A percentile compares a stretch with the other conserved stretches of the same genome.
phyloP scores from a whole-genome alignment of 2,113 vertebrate species.

The Sturnus vulgaris region DNA sequence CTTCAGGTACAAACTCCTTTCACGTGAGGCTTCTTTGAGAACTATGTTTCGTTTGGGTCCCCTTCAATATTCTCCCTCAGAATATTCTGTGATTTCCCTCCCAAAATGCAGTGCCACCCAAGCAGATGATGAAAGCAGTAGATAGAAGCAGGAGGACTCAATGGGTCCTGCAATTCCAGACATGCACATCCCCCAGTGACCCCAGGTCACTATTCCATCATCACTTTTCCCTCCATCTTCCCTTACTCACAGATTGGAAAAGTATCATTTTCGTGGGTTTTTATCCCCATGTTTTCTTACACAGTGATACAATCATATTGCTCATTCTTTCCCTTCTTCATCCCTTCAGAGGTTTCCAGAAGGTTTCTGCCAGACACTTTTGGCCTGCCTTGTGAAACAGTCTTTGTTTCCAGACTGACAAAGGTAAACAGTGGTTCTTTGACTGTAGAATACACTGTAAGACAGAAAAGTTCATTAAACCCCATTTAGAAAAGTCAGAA shows the following conservation, averaged over 20 bases:
- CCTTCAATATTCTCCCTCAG: background rate
- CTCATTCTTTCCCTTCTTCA: background rate
- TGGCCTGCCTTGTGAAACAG: background rate
- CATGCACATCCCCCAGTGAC: fast-evolving
- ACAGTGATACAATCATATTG: fast-evolving
- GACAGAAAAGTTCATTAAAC: background rate
- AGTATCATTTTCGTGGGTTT: fast-evolving
- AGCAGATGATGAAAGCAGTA: background rate
- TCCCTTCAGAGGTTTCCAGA: background rate
- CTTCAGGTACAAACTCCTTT: background rate
- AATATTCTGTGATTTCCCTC: background rate
- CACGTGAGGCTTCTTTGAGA: background rate
- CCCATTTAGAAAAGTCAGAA: background rate
- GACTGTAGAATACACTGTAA: background rate
- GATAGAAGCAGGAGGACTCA: background rate
- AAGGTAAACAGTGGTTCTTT: background rate
- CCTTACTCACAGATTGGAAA: background rate
- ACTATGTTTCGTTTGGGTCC: background rate
- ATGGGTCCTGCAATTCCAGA: background rate
- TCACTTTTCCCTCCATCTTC: background rate
- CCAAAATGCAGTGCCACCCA: background rate
- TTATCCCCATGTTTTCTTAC: fast-evolving
- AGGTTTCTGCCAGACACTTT: background rate
- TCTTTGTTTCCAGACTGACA: background rate
- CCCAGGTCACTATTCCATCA: background rate